These are phyloP conservation scores for Aurelia sp. DNA, from an alignment of 30 jellyfish, hydroid and myxozoan species.

Conservation along the genomic window DNA sequence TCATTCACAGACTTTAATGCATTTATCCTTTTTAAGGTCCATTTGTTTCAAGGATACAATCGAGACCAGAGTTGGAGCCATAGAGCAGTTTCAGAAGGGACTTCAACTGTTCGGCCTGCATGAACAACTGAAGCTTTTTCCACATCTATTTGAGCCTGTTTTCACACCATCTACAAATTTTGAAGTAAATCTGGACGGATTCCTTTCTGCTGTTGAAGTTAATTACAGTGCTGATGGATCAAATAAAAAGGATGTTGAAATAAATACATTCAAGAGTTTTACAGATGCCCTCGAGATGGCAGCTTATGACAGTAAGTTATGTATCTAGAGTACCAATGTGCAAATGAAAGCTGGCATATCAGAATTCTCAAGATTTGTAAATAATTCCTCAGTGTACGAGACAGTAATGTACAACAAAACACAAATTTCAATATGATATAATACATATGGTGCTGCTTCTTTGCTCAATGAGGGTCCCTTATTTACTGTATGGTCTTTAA, in stretches of 20 bases:
- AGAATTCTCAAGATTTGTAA: too few relatives aligned
- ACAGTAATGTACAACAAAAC: too few relatives aligned
- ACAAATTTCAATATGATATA: too few relatives aligned
- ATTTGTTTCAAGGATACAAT: constrained; percentile 3
- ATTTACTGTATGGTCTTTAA: too few relatives aligned
- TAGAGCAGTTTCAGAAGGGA: constrained; percentile 4
- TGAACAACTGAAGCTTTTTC: neutral
- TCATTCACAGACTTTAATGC: too few relatives aligned
- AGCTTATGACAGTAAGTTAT: neutral
- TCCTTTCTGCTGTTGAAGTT: neutral
- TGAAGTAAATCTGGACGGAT: neutral
- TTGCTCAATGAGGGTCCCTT: too few relatives aligned
- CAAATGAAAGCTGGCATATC: too few relatives aligned
- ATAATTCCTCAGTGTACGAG: too few relatives aligned
- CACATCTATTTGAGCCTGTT: neutral
- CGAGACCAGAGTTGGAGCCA: constrained; percentile 6
- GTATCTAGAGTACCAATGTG: neutral
- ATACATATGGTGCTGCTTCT: too few relatives aligned
- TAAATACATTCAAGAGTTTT: constrained; percentile 5
- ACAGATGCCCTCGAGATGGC: constrained; percentile 3
- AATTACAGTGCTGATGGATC: constrained; percentile 13
- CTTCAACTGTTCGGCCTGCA: neutral
- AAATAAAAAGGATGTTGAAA: constrained; percentile 9
- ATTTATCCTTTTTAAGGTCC: neutral
- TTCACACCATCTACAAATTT: neutral